Conservation (phyloP, 1,140 invertebrate species). For the Mycetomoellerius zeteki region DNA sequence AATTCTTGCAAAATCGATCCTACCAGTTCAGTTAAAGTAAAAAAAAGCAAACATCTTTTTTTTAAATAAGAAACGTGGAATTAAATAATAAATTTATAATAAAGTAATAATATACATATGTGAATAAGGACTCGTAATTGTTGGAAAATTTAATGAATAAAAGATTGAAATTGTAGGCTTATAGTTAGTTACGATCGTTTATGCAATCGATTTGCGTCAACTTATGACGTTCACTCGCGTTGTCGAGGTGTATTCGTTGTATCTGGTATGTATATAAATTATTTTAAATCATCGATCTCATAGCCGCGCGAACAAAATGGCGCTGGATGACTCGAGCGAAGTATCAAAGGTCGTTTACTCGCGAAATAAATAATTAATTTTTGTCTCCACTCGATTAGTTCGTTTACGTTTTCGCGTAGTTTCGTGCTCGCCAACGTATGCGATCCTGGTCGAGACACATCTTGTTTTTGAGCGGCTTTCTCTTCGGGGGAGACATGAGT, state of each 20-base stretch:
- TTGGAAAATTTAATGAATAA: neutral
- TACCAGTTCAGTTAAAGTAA: neutral
- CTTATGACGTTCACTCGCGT: neutral
- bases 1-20: neutral
- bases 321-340: conserved; percentile 80
- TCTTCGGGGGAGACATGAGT: conserved; percentile 79
- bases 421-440: conserved; percentile 50
- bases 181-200: neutral
- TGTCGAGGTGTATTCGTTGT: neutral
- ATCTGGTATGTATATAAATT: conserved; percentile 3
- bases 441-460: conserved; percentile 53
- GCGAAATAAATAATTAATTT: conserved; percentile 58
- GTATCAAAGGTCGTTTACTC: conserved; percentile 81
- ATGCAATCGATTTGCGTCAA: neutral
- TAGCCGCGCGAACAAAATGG: conserved; percentile 78
- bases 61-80: neutral
- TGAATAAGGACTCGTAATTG: neutral
- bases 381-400: conserved; percentile 25
- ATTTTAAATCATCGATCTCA: conserved; percentile 43
- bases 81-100: neutral
- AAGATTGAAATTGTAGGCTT: neutral
- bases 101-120: neutral
- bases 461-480: neutral
- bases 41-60: neutral
- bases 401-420: neutral